Percentiles rank a stretch among this genome's conserved stretches.
These are phyloP conservation scores for Aplysina aerophoba DNA, from an alignment of 37 sponge, comb jelly and placozoan genomes.

Conservation along the genomic window DNA sequence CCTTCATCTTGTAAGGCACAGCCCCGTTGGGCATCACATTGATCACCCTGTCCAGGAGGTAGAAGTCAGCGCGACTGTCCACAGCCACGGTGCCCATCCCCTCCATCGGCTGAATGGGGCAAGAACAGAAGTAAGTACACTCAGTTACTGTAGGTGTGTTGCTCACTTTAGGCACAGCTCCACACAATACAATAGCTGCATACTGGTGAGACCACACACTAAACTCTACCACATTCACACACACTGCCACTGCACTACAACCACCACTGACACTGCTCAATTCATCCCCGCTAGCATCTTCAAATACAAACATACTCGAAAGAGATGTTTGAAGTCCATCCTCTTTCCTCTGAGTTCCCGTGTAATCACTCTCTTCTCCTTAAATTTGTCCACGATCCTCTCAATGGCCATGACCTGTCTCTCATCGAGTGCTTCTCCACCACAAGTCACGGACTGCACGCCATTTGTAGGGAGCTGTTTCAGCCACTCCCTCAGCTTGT, in stretches of 20 bases:
- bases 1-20: slow-evolving; percentile 88
- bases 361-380: not conserved
- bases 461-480: slow-evolving; percentile 63
- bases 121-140: not conserved
- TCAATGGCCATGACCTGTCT: slow-evolving; percentile 67
- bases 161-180: not conserved
- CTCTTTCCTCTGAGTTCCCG: not conserved
- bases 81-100: slow-evolving; percentile 68
- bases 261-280: too few relatives aligned
- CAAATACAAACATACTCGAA: slow-evolving; percentile 1
- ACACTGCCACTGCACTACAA: too few relatives aligned
- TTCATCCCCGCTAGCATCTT: slow-evolving; percentile 25
- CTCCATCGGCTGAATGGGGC: slow-evolving; percentile 48
- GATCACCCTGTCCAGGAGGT: slow-evolving; percentile 91
- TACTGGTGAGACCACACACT: slow-evolving; percentile 5
- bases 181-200: not conserved
- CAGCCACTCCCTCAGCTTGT: slow-evolving; percentile 59
- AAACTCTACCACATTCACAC: not conserved
- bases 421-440: slow-evolving; percentile 62
- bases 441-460: slow-evolving; percentile 64
- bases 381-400: slow-evolving; percentile 36
- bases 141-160: not conserved
- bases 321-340: slow-evolving; percentile 4
- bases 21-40: slow-evolving; percentile 72
- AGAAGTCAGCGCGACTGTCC: slow-evolving; percentile 73